Evolutionary conservation across 2,797 vertebrate species (phyloP), one percentile per base, ranked within the genome.

Genomic region (Labeo calbasu): DNA sequence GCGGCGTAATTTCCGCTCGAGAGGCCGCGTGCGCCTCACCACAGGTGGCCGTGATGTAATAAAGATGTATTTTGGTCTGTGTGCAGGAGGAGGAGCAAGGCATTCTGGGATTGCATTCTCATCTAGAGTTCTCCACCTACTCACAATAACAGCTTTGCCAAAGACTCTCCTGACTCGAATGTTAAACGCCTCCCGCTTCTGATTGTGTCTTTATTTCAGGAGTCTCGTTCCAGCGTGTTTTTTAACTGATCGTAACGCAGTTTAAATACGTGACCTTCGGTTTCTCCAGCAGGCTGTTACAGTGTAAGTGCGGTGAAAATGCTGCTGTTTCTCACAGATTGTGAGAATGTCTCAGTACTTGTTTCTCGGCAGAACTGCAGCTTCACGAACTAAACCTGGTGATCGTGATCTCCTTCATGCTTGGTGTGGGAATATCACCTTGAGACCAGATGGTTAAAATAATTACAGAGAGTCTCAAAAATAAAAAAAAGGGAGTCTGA

Each of bases 1-100:
- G 23, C 87, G 86, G 70, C 61, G 79, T 85, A 72, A 79, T 79
- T 86, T 85, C 32, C 84, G 85, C 85, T 72, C 59, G 82, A 53
- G 84, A 43, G 5, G 9, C 3, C 19, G 17, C 3, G 1, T 21
- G 65, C 2, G 48, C 17, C 7, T 19, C 36, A 5, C 12, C 46
- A 32, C 61, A 51, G 59, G 55, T 72, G 83, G 40, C 19, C 2
- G 14, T 63, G 32, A 79, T 57, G 14, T 78, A 23, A 25, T 40
- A 66, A 72, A 25, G 46, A 14, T 21, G 46, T 63, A 40, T 51
- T 84, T 51, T 70, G 65, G 68, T 59, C 59, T 59, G 53, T 84
- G 83, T 48, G 46, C 55, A 65, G 57, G 61, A 80, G 19, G 57
- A 57, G 46, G 21, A 59, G 75, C n/a, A 53, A 70, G 40, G 75